Conservation (phyloP, 53 echinoderm and acorn worm genomes). For the Temnopleurus reevesii region DNA sequence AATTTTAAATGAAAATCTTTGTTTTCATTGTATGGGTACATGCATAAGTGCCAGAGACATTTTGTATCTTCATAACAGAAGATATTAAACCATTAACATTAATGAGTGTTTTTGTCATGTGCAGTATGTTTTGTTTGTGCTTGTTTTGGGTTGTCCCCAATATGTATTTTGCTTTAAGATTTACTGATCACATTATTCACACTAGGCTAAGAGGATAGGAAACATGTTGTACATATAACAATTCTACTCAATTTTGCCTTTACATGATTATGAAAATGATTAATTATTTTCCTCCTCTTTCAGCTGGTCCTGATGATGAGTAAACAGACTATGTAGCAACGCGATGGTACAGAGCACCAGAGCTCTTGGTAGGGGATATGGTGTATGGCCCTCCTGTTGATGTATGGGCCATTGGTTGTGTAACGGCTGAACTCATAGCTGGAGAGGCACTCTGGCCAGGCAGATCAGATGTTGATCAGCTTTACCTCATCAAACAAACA, state of each 20-base stretch:
- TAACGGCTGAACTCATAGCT: constrained; percentile 90
- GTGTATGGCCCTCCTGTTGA: constrained; percentile 96
- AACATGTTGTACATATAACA: not conserved
- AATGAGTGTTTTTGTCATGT: no score
- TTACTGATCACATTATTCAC: no score
- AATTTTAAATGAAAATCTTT: no score
- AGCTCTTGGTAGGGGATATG: constrained; percentile 95
- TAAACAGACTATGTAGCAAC: constrained; percentile 99
- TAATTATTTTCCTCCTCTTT: not conserved
- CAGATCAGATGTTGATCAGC: constrained; percentile 97
- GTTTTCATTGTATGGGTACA: no score
- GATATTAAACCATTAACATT: no score
- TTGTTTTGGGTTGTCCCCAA: no score
- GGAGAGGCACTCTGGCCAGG: constrained; percentile 92
- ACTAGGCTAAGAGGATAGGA: no score
- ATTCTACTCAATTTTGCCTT: not conserved
- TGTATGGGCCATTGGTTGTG: constrained; percentile 99
- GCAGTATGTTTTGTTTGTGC: no score
- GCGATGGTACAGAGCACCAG: constrained; percentile 96
- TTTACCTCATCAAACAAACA: constrained; percentile 96
- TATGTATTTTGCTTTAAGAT: no score
- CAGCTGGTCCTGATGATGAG: constrained; percentile 96
- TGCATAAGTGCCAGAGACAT: no score
- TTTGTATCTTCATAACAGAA: no score
- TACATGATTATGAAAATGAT: no score